phyloP scores from a whole-genome alignment of 2,797 vertebrate species.

The Coregonus sp. region DNA sequence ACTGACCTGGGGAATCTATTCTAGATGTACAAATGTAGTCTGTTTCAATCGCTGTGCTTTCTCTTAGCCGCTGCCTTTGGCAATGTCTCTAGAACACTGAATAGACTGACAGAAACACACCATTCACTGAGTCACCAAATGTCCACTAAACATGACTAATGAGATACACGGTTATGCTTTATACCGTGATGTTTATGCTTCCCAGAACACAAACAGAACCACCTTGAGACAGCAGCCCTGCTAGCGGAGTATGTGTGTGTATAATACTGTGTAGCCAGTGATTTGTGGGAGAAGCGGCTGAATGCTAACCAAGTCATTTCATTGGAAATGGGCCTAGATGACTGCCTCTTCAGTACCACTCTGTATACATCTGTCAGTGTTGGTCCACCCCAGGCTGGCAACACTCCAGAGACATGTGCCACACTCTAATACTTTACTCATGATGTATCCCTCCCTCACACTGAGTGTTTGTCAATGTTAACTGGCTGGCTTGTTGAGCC shows the following conservation, averaged over 20 bases:
- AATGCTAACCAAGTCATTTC: conserved; percentile 30
- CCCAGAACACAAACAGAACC: conserved; percentile 5
- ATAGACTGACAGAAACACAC: too few relatives aligned
- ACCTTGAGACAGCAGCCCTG: not conserved
- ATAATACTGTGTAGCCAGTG: not conserved
- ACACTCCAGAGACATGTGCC: conserved; percentile 25
- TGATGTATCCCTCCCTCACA: conserved; percentile 1
- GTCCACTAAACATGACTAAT: not conserved
- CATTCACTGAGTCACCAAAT: not conserved
- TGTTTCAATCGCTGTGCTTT: not conserved
- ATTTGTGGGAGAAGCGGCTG: conserved; percentile 15
- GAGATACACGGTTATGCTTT: not conserved
- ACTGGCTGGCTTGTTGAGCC: conserved; percentile 15
- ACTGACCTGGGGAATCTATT: not conserved
- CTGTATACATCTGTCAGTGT: conserved; percentile 21
- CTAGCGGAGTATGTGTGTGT: not conserved
- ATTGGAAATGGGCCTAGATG: conserved; percentile 14
- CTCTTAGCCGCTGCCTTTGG: too few relatives aligned
- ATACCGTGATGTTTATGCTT: not conserved
- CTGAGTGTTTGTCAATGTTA: not conserved
- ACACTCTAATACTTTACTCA: conserved; percentile 31
- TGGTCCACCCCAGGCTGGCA: not conserved
- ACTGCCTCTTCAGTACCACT: conserved; percentile 28
- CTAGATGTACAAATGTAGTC: not conserved
- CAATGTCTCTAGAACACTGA: too few relatives aligned